phyloP scores from a whole-genome alignment of 2,113 vertebrate species.

The Calidris pugnax region DNA sequence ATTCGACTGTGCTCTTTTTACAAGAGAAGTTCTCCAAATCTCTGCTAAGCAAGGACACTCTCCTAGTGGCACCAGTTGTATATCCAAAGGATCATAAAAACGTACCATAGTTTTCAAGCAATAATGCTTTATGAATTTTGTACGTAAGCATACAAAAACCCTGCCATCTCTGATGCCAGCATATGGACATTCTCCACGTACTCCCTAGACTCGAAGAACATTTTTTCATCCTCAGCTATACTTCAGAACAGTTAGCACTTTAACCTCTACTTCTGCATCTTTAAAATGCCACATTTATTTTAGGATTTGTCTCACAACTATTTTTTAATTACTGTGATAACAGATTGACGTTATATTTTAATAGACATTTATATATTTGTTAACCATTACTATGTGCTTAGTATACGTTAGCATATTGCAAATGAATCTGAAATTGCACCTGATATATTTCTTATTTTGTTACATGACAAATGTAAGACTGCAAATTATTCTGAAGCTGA shows the following conservation, averaged over 20 bases:
- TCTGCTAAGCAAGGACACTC: not conserved
- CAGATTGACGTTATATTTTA: not conserved
- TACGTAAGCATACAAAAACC: not conserved
- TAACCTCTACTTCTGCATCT: not conserved
- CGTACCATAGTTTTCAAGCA: not conserved
- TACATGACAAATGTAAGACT: not conserved
- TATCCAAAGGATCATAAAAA: not conserved
- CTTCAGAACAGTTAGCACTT: not conserved
- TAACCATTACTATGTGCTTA: not conserved
- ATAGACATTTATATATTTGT: not conserved
- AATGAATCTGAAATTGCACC: conserved; percentile 9
- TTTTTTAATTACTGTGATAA: conserved; percentile 17
- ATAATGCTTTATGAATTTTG: not conserved
- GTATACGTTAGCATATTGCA: not conserved
- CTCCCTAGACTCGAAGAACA: not conserved
- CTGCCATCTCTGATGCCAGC: not conserved
- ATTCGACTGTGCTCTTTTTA: not conserved
- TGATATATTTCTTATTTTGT: not conserved
- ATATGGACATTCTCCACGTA: not conserved
- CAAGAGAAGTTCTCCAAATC: not conserved
- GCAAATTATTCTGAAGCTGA: conserved; percentile 12
- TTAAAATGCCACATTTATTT: not conserved
- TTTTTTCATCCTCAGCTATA: not conserved
- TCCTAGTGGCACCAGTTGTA: not conserved
- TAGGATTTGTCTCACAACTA: not conserved